Base-by-base conservation (phyloP, 1,140 invertebrate species). In the Atopsyche davidsoni region DNA sequence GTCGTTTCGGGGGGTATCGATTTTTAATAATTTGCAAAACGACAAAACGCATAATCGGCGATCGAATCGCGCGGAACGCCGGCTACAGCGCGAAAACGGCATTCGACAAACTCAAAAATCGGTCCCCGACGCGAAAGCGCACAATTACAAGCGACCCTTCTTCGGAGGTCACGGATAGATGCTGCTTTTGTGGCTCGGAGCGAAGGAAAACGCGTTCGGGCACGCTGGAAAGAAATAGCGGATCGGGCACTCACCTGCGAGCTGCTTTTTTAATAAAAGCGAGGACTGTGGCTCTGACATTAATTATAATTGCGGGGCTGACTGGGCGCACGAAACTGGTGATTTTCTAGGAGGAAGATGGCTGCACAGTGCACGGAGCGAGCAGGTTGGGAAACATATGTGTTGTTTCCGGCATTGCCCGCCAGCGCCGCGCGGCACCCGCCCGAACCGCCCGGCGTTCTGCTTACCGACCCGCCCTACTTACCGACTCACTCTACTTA, bases 281-380 rank as follows among this genome's bases (percentile, higher is more conserved):
- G 89, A 86, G 69, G 90, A 93, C 83, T 93, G 90, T 81, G 87
- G 84, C 79, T 91, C 87, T 83, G 89, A 90, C 89, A 91, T 91
- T 85, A 85, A 85, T 85, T 77, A 78, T 73, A 75, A 77, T 69
- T 76, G 73, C 69, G 76, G 77, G 77, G 75, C 77, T 76, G 74
- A 77, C 69, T 67, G 73, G 75, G 68, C 71, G 73, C 68, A 75
- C 74, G 73, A 78, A 76, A 77, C 72, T 75, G 74, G 75, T 69
- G 62, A 71, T 73, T 73, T 73, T 67, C 63, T 64, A 70, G 70
- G 70, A 44, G 17, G 76, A 78, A 77, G 75, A 78, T 78, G 75
- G 77, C 76, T 75, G 76, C 70, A 67, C 70, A 70, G 66, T 71
- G 64, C 62, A 64, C 69, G 70, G 70, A 70, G 66, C 70, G 64